Evolutionary conservation across 2,113 vertebrate species (phyloP).

Genomic region (Saguinus midas): DNA sequence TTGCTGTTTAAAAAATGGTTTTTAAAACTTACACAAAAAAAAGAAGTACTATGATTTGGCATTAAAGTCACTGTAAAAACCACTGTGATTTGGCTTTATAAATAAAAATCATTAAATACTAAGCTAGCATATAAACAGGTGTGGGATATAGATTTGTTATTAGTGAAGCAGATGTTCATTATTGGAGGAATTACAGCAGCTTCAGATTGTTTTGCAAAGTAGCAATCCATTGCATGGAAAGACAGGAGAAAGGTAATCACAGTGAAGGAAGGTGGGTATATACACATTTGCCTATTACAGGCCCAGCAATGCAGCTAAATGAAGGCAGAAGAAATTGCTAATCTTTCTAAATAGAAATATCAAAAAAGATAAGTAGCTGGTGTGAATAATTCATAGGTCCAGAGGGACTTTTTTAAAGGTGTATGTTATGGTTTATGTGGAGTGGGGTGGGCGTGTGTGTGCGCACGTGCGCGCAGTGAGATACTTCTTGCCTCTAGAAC

Average conservation of each 20-base stretch:
- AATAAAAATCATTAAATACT: background rate
- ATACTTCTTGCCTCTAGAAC: background rate
- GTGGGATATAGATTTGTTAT: background rate
- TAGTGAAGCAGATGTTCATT: background rate
- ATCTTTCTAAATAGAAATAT: background rate
- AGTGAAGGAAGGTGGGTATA: background rate
- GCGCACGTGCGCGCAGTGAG: fast-evolving
- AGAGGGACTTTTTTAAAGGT: background rate
- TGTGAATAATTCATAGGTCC: background rate
- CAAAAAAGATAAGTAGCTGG: background rate
- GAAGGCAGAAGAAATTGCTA: background rate
- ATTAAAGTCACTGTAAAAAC: background rate
- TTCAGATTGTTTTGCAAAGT: constrained; percentile 7
- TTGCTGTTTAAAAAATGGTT: background rate
- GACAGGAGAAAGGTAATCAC: background rate
- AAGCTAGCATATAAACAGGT: background rate
- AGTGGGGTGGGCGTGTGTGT: background rate
- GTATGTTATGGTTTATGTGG: background rate
- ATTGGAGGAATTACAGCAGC: background rate
- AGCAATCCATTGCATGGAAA: background rate
- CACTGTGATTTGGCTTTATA: background rate
- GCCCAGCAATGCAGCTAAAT: background rate
- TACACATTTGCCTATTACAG: background rate
- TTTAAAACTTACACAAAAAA: background rate
- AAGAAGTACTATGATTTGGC: background rate